Percentiles rank a stretch among this genome's conserved stretches.
phyloP scores from a whole-genome alignment of 2,113 vertebrate genomes.

The Oplegnathus fasciatus region DNA sequence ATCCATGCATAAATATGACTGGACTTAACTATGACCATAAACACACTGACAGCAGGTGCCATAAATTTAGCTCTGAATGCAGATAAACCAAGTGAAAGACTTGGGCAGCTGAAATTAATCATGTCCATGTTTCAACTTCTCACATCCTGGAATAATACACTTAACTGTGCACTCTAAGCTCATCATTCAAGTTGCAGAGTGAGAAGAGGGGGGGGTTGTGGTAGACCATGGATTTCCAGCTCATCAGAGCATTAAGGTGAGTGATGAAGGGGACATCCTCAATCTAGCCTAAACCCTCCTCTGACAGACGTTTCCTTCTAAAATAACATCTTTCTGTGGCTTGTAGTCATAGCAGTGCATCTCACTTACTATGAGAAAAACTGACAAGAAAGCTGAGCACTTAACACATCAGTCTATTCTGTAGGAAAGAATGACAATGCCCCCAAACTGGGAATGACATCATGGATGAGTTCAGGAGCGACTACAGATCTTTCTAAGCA shows the following conservation, averaged over 20 bases:
- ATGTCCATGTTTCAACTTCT: slow-evolving; percentile 14
- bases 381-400: neutral
- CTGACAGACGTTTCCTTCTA: slow-evolving; percentile 36
- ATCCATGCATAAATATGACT: neutral
- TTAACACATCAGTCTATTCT: slow-evolving; percentile 14
- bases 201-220: neutral
- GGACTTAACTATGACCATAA: neutral
- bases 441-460: slow-evolving; percentile 41
- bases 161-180: slow-evolving; percentile 11
- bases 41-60: neutral
- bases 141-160: slow-evolving; percentile 33
- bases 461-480: slow-evolving; percentile 24
- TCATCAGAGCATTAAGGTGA: slow-evolving; percentile 40
- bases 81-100: neutral
- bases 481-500: slow-evolving; percentile 14
- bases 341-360: slow-evolving; percentile 10
- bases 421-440: slow-evolving; percentile 29
- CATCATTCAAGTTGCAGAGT: slow-evolving; percentile 6
- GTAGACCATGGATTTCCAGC: neutral
- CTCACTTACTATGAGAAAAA: neutral
- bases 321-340: slow-evolving; percentile 22
- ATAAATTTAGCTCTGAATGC: neutral
- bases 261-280: slow-evolving; percentile 44
- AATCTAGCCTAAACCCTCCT: slow-evolving; percentile 18
- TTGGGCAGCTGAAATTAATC: neutral